phyloP scores from a whole-genome alignment of 2,113 vertebrate species.

The Taxidea taxus region DNA sequence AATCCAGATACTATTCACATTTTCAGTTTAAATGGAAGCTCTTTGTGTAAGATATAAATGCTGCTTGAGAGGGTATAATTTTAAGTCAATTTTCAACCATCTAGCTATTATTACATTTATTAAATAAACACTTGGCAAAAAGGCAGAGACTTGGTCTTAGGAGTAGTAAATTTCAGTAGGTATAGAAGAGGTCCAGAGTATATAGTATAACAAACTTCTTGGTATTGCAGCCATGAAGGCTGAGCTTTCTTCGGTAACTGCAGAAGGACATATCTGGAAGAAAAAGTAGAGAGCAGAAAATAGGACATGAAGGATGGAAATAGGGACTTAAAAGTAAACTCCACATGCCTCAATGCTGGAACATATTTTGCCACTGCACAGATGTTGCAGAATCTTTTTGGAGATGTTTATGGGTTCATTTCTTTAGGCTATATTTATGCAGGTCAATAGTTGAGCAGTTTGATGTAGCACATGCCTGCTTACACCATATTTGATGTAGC shows the following conservation, averaged over 20 bases:
- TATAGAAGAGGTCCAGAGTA: neutral
- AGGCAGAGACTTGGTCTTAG: neutral
- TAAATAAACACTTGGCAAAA: neutral
- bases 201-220: neutral
- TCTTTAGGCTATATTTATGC: neutral
- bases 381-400: neutral
- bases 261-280: neutral
- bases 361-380: neutral
- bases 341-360: neutral
- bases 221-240: neutral
- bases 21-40: neutral
- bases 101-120: neutral
- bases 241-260: neutral
- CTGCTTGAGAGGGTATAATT: neutral
- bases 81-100: neutral
- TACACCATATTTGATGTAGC: neutral
- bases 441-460: neutral
- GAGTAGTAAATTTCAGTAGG: neutral
- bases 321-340: neutral
- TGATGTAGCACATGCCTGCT: neutral
- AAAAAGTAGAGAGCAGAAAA: neutral
- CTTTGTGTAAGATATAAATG: neutral
- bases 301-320: neutral
- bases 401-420: neutral
- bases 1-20: neutral